phyloP scores from a whole-genome alignment of 2,797 vertebrate species.

The Carapus acus region DNA sequence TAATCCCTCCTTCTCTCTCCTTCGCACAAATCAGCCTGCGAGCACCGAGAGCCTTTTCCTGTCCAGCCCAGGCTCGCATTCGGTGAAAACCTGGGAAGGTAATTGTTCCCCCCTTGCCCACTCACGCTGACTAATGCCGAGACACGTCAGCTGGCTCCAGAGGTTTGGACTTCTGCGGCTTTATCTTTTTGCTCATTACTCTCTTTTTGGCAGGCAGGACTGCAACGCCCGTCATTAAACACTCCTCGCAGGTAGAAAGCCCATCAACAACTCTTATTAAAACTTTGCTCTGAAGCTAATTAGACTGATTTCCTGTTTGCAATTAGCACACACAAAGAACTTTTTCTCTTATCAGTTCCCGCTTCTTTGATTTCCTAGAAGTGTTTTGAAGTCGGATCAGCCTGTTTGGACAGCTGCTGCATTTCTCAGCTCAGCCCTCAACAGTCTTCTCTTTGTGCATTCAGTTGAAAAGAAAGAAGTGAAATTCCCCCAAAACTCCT shows the following conservation, averaged over 20 bases:
- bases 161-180: slow-evolving; percentile 14
- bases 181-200: slow-evolving; percentile 29
- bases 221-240: slow-evolving; percentile 20
- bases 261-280: slow-evolving; percentile 25
- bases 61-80: slow-evolving; percentile 55
- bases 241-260: background rate
- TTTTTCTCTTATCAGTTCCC: slow-evolving; percentile 15
- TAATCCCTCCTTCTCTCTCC: background rate
- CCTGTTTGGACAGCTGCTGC: slow-evolving; percentile 37
- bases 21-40: slow-evolving; percentile 6
- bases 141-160: slow-evolving; percentile 25
- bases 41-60: slow-evolving; percentile 11
- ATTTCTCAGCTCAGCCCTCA: slow-evolving; percentile 42
- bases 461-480: slow-evolving; percentile 34
- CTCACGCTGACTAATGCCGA: slow-evolving; percentile 52
- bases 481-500: slow-evolving; percentile 62
- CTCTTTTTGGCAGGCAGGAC: slow-evolving; percentile 13
- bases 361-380: slow-evolving; percentile 18
- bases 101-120: slow-evolving; percentile 42
- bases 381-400: slow-evolving; percentile 25
- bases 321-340: slow-evolving; percentile 3
- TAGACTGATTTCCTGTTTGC: slow-evolving; percentile 5
- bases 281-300: slow-evolving; percentile 18
- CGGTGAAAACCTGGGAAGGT: slow-evolving; percentile 29
- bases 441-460: slow-evolving; percentile 59